Conservation (phyloP, 1,140 invertebrate genomes). For the Drosophila quadrilineata region DNA sequence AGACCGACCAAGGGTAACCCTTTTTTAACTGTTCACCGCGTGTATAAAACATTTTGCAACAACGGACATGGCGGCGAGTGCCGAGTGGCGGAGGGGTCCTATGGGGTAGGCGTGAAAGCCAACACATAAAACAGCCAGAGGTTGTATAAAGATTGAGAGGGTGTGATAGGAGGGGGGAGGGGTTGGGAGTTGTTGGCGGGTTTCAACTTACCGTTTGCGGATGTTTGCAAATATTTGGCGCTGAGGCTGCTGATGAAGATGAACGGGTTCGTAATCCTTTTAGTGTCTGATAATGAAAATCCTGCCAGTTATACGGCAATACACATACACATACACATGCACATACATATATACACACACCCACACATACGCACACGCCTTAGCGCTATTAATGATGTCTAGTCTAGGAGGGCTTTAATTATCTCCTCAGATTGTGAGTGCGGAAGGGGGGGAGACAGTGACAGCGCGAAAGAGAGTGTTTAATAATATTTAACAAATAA, state of each 20-base stretch:
- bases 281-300: conserved; percentile 74
- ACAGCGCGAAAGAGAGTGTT: neutral
- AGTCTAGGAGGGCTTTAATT: conserved; percentile 21
- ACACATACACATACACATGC: conserved; percentile 16
- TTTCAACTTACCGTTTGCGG: conserved; percentile 61
- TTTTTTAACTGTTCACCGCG: conserved; percentile 48
- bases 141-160: too few relatives aligned
- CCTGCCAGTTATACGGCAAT: conserved; percentile 34
- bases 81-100: neutral
- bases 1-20: conserved; percentile 43
- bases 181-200: neutral
- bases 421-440: too few relatives aligned
- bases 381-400: conserved; percentile 43
- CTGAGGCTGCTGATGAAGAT: conserved; percentile 56
- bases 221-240: conserved; percentile 51
- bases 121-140: conserved; percentile 49
- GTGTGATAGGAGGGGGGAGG: neutral
- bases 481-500: conserved; percentile 1
- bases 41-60: conserved; percentile 41
- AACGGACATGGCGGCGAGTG: neutral
- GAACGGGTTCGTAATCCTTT: conserved; percentile 73
- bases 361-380: neutral
- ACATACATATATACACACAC: neutral
- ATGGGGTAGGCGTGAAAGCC: conserved; percentile 58
- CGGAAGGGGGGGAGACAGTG: too few relatives aligned